phyloP scores from a whole-genome alignment of 2,888 invertebrate genomes.

The Tetranychus piercei region DNA sequence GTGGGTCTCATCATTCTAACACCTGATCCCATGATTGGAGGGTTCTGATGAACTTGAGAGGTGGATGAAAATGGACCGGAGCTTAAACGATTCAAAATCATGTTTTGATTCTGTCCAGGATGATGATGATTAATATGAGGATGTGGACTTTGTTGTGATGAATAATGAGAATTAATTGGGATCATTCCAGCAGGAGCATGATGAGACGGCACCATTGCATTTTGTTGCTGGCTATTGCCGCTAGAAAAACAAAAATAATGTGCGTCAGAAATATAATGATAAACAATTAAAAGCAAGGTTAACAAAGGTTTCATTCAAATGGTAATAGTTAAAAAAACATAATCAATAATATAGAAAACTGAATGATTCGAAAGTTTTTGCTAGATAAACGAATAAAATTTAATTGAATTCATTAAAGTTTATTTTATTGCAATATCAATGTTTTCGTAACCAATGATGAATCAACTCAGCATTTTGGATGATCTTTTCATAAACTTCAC shows the following conservation, averaged over 20 bases:
- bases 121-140: background rate
- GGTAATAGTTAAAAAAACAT: no score
- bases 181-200: background rate
- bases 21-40: background rate
- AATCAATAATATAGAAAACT: no score
- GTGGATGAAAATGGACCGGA: background rate
- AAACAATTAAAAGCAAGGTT: background rate
- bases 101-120: background rate
- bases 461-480: no score
- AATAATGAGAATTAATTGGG: constrained; percentile 1
- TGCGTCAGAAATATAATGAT: background rate
- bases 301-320: background rate
- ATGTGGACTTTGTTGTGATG: background rate
- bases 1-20: background rate
- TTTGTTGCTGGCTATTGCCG: background rate
- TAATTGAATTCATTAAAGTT: no score
- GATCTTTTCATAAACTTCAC: no score
- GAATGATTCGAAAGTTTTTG: no score
- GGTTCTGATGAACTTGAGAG: background rate
- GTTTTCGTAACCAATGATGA: no score
- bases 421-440: no score
- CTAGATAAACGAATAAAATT: no score
- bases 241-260: background rate
- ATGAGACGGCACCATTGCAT: background rate
- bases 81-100: background rate